Conservation (phyloP, 2,113 vertebrate species). For the Acinonyx jubatus region DNA sequence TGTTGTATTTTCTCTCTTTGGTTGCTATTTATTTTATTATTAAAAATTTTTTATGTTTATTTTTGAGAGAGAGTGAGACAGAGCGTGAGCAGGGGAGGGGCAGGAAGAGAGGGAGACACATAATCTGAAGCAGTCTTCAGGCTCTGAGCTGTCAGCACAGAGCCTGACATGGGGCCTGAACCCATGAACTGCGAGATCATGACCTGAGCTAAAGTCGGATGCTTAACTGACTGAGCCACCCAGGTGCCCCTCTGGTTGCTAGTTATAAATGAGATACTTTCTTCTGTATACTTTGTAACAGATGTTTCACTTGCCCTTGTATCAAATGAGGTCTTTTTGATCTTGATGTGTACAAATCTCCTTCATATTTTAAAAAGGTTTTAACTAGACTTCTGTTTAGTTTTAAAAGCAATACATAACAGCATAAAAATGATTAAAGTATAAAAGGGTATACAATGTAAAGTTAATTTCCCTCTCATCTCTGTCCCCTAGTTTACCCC, state of each 20-base stretch:
- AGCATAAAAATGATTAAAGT: slow-evolving; percentile 9
- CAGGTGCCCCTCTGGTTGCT: too few relatives aligned
- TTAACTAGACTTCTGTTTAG: slow-evolving; percentile 8
- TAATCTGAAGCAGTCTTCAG: too few relatives aligned
- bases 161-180: too few relatives aligned
- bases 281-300: neutral
- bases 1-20: slow-evolving; percentile 39
- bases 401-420: neutral
- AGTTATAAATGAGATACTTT: neutral
- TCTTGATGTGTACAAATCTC: neutral
- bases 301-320: slow-evolving; percentile 6
- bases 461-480: neutral
- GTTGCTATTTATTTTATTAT: neutral
- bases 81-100: too few relatives aligned
- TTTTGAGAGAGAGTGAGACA: too few relatives aligned
- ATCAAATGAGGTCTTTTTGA: neutral
- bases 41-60: too few relatives aligned
- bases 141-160: too few relatives aligned
- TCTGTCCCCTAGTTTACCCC: neutral
- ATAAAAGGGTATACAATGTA: neutral
- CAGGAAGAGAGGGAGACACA: too few relatives aligned
- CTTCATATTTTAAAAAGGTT: slow-evolving; percentile 33
- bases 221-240: too few relatives aligned
- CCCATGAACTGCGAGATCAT: too few relatives aligned
- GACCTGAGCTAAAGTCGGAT: too few relatives aligned